phyloP scores from a whole-genome alignment of 92 coral and sea anemone species.

The Epizoanthus ramosus region DNA sequence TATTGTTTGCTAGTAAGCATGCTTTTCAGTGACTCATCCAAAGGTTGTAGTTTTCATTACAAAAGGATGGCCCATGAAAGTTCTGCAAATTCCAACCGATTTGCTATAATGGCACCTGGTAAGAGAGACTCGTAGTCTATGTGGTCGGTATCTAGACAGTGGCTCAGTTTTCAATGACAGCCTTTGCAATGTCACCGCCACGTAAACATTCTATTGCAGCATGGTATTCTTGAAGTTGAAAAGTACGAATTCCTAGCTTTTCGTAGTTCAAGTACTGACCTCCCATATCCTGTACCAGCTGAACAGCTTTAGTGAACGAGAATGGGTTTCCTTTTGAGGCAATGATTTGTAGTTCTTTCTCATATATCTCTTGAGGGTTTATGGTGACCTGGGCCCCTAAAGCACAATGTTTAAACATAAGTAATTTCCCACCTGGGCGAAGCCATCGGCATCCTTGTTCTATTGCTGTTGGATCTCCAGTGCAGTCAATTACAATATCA shows the following conservation, averaged over 20 bases:
- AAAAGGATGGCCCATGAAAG: not conserved
- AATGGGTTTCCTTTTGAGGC: conserved; percentile 71
- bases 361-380: conserved; percentile 72
- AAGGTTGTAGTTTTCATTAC: no score
- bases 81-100: not conserved
- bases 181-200: conserved; percentile 90
- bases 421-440: conserved; percentile 81
- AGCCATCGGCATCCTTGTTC: conserved; percentile 80
- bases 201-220: conserved; percentile 86
- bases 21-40: no score
- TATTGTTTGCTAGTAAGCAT: no score
- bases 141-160: not conserved
- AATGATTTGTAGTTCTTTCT: conserved; percentile 79
- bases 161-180: conserved; percentile 77
- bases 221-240: conserved; percentile 82
- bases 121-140: not conserved
- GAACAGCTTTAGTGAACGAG: conserved; percentile 73
- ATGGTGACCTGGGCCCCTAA: conserved; percentile 67
- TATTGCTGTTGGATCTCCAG: conserved; percentile 82
- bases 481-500: conserved; percentile 83
- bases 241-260: conserved; percentile 80
- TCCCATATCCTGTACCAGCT: conserved; percentile 86
- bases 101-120: not conserved
- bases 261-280: conserved; percentile 69
- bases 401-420: conserved; percentile 70